A percentile compares a stretch with the other conserved stretches of the same genome.
These are phyloP conservation scores for Erythrocercus mccallii DNA, from an alignment of 2,113 vertebrate genomes.

Conservation along the genomic window DNA sequence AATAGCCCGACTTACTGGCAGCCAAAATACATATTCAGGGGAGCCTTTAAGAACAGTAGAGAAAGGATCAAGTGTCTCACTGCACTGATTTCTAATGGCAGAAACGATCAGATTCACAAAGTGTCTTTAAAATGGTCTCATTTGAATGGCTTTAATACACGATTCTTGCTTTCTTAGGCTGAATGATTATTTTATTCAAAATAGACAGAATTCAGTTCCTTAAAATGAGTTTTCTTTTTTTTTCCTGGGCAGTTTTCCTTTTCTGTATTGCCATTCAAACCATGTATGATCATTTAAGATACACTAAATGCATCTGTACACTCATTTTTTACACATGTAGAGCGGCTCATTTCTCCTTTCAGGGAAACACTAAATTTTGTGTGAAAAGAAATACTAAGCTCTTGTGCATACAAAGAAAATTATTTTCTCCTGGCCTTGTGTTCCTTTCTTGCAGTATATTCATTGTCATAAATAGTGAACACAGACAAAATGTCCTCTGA, in stretches of 20 bases:
- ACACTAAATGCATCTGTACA: background rate
- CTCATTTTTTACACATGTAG: background rate
- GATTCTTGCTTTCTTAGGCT: background rate
- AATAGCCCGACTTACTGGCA: background rate
- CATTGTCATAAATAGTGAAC: background rate
- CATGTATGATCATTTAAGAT: background rate
- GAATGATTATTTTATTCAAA: background rate
- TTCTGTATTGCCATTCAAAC: background rate
- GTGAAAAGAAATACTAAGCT: background rate
- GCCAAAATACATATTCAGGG: background rate
- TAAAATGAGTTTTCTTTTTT: background rate
- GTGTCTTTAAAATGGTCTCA: background rate
- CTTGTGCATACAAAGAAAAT: background rate
- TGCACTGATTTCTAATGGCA: background rate
- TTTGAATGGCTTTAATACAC: background rate
- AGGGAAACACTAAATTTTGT: background rate
- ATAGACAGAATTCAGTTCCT: background rate
- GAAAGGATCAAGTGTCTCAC: background rate
- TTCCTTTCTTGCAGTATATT: background rate
- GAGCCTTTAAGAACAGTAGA: background rate
- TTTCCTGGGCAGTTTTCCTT: background rate
- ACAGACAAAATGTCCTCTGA: background rate
- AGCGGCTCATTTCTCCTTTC: background rate
- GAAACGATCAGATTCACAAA: background rate
- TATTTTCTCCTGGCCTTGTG: background rate